phyloP scores from a whole-genome alignment of 2,113 vertebrate species.

The Myotis davidii region DNA sequence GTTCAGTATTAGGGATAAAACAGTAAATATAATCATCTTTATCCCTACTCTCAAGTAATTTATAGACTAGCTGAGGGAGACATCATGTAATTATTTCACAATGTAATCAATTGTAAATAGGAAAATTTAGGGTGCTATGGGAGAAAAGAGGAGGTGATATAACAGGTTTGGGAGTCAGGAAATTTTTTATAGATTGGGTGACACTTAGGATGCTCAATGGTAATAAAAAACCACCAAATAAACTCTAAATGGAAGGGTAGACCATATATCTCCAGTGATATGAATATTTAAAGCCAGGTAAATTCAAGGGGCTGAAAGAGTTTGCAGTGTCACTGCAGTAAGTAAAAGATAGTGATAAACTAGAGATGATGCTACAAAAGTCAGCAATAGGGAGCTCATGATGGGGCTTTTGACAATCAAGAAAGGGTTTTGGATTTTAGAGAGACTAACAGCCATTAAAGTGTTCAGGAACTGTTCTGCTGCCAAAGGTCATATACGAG shows the following conservation, averaged over 20 bases:
- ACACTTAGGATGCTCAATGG: neutral
- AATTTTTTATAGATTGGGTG: neutral
- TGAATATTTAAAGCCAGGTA: neutral
- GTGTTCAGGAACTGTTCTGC: neutral
- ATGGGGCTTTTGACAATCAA: neutral
- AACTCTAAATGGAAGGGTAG: neutral
- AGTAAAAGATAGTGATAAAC: rapidly evolving
- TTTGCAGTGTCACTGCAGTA: neutral
- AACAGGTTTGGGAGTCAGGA: neutral
- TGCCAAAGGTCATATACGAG: neutral
- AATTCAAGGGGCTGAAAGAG: neutral
- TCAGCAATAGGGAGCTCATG: neutral
- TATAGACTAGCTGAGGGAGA: neutral
- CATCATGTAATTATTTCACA: neutral
- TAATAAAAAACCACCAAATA: neutral
- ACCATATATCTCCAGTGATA: neutral
- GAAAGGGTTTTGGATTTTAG: neutral
- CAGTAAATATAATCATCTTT: neutral
- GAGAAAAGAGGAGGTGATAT: neutral
- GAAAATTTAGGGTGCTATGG: neutral
- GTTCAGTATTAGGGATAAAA: neutral
- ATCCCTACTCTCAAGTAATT: neutral
- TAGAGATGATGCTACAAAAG: neutral
- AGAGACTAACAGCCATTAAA: neutral
- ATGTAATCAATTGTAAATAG: neutral